phyloP scores from a whole-genome alignment of 2,797 vertebrate species.

The Lutjanus argentimaculatus region DNA sequence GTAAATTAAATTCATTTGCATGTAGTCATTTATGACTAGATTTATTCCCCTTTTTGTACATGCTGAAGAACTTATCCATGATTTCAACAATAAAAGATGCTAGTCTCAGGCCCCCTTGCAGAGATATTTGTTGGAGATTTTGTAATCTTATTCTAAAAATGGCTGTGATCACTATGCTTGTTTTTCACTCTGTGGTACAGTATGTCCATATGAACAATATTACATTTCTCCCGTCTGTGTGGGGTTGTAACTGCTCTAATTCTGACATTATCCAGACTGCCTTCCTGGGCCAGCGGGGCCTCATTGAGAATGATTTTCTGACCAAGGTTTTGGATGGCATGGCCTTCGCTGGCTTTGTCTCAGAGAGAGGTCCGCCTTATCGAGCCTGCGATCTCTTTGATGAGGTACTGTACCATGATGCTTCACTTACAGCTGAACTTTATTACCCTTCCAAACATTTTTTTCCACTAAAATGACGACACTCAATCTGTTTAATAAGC shows the following conservation, averaged over 20 bases:
- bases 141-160: constrained; percentile 50
- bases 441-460: neutral
- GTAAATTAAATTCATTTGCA: constrained; percentile 73
- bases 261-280: constrained; percentile 89
- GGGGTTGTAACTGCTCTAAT: constrained; percentile 65
- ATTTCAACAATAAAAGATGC: constrained; percentile 47
- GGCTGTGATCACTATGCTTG: constrained; percentile 41
- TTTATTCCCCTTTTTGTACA: constrained; percentile 56
- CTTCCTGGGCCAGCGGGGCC: constrained; percentile 96
- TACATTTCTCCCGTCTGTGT: constrained; percentile 62
- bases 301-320: constrained; percentile 98
- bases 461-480: neutral
- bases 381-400: constrained; percentile 98
- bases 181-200: constrained; percentile 50
- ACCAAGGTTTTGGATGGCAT: constrained; percentile 98
- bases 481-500: neutral
- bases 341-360: constrained; percentile 99
- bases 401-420: constrained; percentile 87
- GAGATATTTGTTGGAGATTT: constrained; percentile 40
- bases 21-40: constrained; percentile 58
- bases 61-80: constrained; percentile 43
- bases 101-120: constrained; percentile 26
- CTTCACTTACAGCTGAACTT: constrained; percentile 12
- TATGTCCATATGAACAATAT: constrained; percentile 58
- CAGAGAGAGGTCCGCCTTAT: constrained; percentile 97